phyloP scores from a whole-genome alignment of 2,113 vertebrate species.

The Mesocricetus auratus region DNA sequence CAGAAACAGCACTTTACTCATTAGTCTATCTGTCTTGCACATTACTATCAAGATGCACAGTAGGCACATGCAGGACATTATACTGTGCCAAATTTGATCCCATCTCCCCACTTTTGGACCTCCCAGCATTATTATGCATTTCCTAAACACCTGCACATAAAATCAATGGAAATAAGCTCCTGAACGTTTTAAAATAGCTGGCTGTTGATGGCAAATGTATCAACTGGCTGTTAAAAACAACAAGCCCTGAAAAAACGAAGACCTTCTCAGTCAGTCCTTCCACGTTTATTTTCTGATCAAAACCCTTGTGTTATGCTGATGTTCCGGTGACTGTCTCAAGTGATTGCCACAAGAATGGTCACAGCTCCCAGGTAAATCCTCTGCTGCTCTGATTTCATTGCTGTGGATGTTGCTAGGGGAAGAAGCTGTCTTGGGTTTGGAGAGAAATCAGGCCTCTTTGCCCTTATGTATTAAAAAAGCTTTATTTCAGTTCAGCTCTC shows the following conservation, averaged over 20 bases:
- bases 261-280: background rate
- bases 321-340: background rate
- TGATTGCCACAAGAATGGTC: background rate
- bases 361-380: background rate
- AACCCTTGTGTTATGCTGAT: background rate
- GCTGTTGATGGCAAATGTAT: background rate
- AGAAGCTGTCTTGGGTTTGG: background rate
- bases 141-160: background rate
- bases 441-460: conserved; percentile 61
- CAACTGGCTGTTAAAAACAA: background rate
- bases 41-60: background rate
- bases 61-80: background rate
- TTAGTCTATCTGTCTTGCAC: background rate
- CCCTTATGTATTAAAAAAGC: conserved; percentile 68
- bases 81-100: background rate
- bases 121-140: background rate
- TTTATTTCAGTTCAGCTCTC: conserved; percentile 67
- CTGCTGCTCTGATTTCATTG: background rate
- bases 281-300: background rate
- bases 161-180: background rate
- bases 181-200: background rate
- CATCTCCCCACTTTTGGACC: background rate
- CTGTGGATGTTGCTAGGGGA: background rate
- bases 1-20: background rate
- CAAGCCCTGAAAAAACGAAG: background rate